These are phyloP conservation scores for Philaenus spumarius DNA, from an alignment of 1,140 invertebrate genomes.

Conservation along the genomic window DNA sequence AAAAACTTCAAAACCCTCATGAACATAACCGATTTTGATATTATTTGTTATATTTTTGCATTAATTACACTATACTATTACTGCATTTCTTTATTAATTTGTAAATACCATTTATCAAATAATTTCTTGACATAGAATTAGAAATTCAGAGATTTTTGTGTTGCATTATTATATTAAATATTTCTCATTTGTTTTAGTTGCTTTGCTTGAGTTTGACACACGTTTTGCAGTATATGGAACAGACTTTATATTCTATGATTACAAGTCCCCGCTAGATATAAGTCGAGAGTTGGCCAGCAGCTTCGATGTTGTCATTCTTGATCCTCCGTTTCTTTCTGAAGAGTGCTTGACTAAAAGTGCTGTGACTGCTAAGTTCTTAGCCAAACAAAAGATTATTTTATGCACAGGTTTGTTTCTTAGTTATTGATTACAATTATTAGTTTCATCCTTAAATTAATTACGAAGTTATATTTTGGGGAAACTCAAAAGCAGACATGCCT, in stretches of 20 bases:
- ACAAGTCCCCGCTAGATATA: conserved; percentile 69
- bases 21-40: too few species aligned
- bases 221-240: conserved; percentile 70
- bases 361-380: conserved; percentile 66
- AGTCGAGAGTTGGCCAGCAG: conserved; percentile 48
- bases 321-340: conserved; percentile 90
- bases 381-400: conserved; percentile 75
- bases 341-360: conserved; percentile 86
- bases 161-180: not conserved
- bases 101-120: too few species aligned
- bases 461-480: too few species aligned
- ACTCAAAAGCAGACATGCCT: too few species aligned
- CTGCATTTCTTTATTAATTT: too few species aligned
- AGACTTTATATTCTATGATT: conserved; percentile 88
- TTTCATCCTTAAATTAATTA: too few species aligned
- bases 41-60: too few species aligned
- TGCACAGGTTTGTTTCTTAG: conserved; percentile 65
- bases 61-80: too few species aligned
- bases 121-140: too few species aligned
- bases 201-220: conserved; percentile 73
- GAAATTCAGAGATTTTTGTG: too few species aligned
- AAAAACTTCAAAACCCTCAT: too few species aligned
- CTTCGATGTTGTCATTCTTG: conserved; percentile 84
- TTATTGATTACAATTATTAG: too few species aligned
- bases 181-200: conserved; percentile 49